phyloP scores from a whole-genome alignment of 2,888 invertebrate species.

The Sceliomorpha sp. region DNA sequence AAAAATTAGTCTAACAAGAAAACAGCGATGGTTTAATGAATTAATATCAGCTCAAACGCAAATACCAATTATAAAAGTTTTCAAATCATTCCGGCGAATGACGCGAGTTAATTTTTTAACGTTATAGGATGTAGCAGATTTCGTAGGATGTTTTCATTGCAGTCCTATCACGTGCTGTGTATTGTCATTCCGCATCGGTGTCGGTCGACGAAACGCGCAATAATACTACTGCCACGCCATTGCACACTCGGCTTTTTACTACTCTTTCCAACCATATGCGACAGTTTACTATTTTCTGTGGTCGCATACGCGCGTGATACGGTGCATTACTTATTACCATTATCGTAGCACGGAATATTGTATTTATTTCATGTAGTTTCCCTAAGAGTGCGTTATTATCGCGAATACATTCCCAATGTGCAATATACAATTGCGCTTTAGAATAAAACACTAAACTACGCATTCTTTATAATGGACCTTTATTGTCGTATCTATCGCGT shows the following conservation, averaged over 20 bases:
- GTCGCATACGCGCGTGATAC: neutral
- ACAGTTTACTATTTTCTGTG: slow-evolving; percentile 10
- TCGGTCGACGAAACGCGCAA: slow-evolving; percentile 12
- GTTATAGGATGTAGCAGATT: too few species aligned
- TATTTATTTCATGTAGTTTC: neutral
- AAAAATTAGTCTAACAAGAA: too few species aligned
- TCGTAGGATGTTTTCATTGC: neutral
- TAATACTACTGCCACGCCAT: slow-evolving; percentile 17
- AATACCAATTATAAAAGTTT: too few species aligned
- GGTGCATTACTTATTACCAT: slow-evolving; percentile 3
- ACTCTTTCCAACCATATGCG: slow-evolving; percentile 3
- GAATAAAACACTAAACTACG: too few species aligned
- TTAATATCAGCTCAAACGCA: too few species aligned
- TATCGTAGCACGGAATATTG: slow-evolving; percentile 5
- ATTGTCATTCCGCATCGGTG: slow-evolving; percentile 6
- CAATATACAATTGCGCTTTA: too few species aligned
- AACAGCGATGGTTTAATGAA: too few species aligned
- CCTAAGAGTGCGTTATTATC: neutral
- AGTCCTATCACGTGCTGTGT: neutral
- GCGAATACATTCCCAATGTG: neutral
- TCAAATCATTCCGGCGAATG: too few species aligned
- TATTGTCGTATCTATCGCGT: too few species aligned
- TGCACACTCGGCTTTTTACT: slow-evolving; percentile 4
- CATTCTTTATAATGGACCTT: too few species aligned
- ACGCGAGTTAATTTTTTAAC: too few species aligned